Base-by-base conservation (phyloP, 2,888 invertebrate species). In the Scaeva pyrastri region DNA sequence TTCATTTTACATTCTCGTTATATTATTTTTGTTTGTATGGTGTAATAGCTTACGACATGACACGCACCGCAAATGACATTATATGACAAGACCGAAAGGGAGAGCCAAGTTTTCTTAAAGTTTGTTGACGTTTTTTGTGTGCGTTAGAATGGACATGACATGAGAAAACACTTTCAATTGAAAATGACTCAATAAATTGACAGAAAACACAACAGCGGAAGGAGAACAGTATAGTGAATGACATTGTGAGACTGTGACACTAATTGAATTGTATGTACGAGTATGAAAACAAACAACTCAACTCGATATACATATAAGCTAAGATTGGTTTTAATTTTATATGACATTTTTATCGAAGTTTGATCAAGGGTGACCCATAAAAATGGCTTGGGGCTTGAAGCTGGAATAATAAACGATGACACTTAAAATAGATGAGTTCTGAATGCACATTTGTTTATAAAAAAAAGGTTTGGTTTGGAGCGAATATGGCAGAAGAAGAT, bases 341-440 rank as follows among this genome's bases (percentile, higher is more conserved):
- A 26, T 64, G 79, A 71, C 70, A 71, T 74, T 50, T 84, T 71
- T 79, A 84, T 84, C 74, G 79, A 64, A 58, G 50, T 75, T 84
- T 74, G 73, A 79, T 84, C 55, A 58, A 23, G 39, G 55, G 23
- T 56, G 73, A 83, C 73, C 68, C 31, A 31, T 73, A 62, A 62
- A 82, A 70, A 43, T 56, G 23, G 1, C n/a, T n/a, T n/a, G n/a
- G n/a, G n/a, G 2, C 36, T 52, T 23, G 39, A 48, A 4, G 45
- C n/a, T 43, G 2, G 16, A 26, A 16, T 11, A 64, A 64, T 26
- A n/a, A 16, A 64, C 26, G 26, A 45, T 23, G 60, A 52, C 36
- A 58, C 12, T 39, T 2, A 58, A 21, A 39, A 60, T 21, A 14
- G 2, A 21, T 21, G 4, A 10, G 21, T 58, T 12, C 2, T 12